Evolutionary conservation across 2,888 invertebrate species (phyloP).

Genomic region (Trichopria drosophilae): DNA sequence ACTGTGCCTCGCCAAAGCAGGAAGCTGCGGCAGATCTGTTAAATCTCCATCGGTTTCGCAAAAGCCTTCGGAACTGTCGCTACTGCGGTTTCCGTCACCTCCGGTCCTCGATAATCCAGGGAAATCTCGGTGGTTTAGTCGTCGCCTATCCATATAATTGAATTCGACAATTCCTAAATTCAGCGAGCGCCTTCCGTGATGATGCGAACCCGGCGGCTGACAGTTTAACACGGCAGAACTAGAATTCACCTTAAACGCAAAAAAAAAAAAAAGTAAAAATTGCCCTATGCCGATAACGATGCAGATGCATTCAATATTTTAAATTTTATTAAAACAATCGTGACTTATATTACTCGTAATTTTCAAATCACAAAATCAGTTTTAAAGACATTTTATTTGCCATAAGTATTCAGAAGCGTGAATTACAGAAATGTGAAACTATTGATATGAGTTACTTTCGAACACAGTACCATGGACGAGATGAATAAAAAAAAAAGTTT

Average conservation of each 20-base stretch:
- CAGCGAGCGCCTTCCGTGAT: constrained; percentile 50
- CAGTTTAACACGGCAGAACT: constrained; percentile 83
- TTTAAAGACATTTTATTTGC: too few relatives aligned
- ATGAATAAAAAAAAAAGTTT: too few relatives aligned
- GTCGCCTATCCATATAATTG: constrained; percentile 53
- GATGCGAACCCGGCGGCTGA: constrained; percentile 62
- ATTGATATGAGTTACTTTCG: too few relatives aligned
- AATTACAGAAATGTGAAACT: too few relatives aligned
- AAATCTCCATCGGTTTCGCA: constrained; percentile 90
- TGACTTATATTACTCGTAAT: too few relatives aligned
- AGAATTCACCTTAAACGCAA: constrained; percentile 67
- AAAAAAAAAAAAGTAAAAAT: too few relatives aligned
- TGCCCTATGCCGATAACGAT: too few relatives aligned
- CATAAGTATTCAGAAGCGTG: too few relatives aligned
- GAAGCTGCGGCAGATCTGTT: constrained; percentile 59
- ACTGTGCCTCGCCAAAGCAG: constrained; percentile 61
- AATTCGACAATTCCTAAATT: constrained; percentile 60
- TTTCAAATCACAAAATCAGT: too few relatives aligned
- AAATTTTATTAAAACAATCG: too few relatives aligned
- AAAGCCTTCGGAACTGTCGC: constrained; percentile 94
- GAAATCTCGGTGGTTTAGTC: constrained; percentile 52
- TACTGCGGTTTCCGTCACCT: constrained; percentile 83
- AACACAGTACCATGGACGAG: too few relatives aligned
- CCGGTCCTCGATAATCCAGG: constrained; percentile 44
- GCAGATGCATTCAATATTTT: too few relatives aligned